Evolutionary conservation across 2,113 vertebrate species (phyloP), one percentile per base, ranked within the genome.

Genomic region (Eidolon helvum): DNA sequence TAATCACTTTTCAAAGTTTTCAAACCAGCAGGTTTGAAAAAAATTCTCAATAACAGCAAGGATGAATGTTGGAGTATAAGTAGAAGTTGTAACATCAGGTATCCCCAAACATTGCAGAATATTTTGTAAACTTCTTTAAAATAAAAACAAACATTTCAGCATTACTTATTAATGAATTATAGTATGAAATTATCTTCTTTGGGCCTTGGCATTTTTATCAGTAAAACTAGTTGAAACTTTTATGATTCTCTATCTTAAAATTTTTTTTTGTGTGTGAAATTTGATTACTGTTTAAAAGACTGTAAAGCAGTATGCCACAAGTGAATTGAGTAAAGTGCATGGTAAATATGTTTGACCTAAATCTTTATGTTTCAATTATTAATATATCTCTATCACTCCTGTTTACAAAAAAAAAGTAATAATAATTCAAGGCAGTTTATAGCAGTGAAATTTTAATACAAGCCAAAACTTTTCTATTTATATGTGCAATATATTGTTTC

Each of bases 61-160:
- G 43, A 65, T 26, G 30, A 93, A 78, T 91, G 12, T 24, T 90
- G 48, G 8, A 59, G 18, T 35, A 18, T 26, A 89, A 77, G 6
- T 50, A 75, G 50, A 4, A 74, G 19, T 66, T 80, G 12, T 38
- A 57, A 84, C 15, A 61, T 65, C 45, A 95, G 79, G 7, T 55
- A 40, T 66, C 3, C n/a, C 22, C 15, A 75, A 77, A 89, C 3
- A 69, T 21, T 87, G 15, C 24, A 85, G 48, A 38, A 83, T 79
- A 66, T 72, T 83, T 93, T 87, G 1, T 57, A 85, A 96, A 48
- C 15, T 15, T 85, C 26, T 50, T 88, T 75, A 72, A 87, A 97
- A 79, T 77, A 72, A 38, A 75, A 28, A n/a, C 5, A 40, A 35
- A 68, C 83, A 71, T 35, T 90, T 40, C 55, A 45, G n/a, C 69